Conservation (phyloP, 2,113 vertebrate species). For the Octodon degus region DNA sequence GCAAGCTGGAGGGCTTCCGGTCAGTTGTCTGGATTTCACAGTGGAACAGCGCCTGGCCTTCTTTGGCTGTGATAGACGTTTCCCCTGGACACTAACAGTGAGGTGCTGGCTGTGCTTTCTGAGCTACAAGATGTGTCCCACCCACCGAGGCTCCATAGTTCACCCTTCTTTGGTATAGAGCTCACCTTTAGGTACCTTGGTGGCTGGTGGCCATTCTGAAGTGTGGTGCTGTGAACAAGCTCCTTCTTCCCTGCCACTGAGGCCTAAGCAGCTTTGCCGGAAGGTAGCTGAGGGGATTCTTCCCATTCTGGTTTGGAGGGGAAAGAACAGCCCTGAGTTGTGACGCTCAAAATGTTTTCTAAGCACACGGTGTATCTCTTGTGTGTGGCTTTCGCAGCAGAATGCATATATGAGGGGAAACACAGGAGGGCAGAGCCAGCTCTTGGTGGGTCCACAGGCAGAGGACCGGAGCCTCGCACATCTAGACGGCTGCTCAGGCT, state of each 20-base stretch:
- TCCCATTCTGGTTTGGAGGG: accelerated
- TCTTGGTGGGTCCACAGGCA: neutral
- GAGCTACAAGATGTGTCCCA: neutral
- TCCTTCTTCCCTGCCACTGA: neutral
- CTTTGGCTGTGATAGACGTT: neutral
- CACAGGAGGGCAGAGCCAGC: neutral
- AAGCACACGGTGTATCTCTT: neutral
- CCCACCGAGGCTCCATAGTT: neutral
- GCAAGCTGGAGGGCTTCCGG: neutral
- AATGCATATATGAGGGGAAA: neutral
- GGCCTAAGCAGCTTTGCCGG: neutral
- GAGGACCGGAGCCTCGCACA: neutral
- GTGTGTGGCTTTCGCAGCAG: neutral
- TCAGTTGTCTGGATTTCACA: too few species aligned
- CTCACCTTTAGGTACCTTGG: neutral
- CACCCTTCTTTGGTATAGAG: neutral
- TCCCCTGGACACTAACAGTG: neutral
- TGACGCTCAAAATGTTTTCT: neutral
- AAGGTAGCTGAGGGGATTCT: neutral
- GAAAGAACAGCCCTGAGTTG: neutral
- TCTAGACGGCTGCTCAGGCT: neutral
- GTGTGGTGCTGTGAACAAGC: accelerated
- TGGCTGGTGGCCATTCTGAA: neutral
- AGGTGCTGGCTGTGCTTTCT: neutral
- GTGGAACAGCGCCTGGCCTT: neutral